Conservation (phyloP, 2,113 vertebrate genomes). For the Morphnarchus princeps region DNA sequence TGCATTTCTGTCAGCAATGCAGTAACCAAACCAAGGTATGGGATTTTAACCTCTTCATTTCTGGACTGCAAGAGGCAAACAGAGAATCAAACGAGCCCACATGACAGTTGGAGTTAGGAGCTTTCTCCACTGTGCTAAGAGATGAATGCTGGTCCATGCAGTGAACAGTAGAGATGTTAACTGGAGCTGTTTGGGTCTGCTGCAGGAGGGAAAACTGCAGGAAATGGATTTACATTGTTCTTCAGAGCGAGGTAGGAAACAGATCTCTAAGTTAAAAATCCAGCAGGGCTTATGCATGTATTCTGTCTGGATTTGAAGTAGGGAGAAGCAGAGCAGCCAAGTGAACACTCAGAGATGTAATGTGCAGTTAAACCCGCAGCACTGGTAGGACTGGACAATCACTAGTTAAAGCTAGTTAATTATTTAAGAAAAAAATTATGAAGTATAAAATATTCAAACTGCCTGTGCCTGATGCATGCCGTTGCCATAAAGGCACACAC, state of each 20-base stretch:
- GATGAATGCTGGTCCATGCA: not conserved
- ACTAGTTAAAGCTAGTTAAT: slow-evolving; percentile 48
- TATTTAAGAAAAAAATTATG: slow-evolving; percentile 51
- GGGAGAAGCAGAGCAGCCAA: not conserved
- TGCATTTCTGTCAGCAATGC: not conserved
- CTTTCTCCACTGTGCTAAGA: not conserved
- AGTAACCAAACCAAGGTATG: not conserved
- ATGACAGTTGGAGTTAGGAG: not conserved
- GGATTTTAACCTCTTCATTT: not conserved
- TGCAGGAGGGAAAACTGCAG: not conserved
- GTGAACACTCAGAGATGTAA: not conserved
- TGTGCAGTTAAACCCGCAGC: not conserved
- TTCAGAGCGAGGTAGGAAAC: not conserved
- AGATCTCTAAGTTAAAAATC: not conserved
- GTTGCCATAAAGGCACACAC: not conserved
- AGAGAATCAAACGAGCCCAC: not conserved
- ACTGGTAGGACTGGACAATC: not conserved
- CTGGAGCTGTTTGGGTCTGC: not conserved
- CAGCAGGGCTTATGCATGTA: not conserved
- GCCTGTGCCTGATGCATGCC: not conserved
- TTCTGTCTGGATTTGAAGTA: not conserved
- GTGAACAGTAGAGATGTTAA: not conserved
- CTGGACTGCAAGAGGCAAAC: not conserved
- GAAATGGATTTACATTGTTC: not conserved
- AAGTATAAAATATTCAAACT: slow-evolving; percentile 62